Evolutionary conservation across 2,113 vertebrate genomes (phyloP).

Genomic region (Brachirus orientalis): DNA sequence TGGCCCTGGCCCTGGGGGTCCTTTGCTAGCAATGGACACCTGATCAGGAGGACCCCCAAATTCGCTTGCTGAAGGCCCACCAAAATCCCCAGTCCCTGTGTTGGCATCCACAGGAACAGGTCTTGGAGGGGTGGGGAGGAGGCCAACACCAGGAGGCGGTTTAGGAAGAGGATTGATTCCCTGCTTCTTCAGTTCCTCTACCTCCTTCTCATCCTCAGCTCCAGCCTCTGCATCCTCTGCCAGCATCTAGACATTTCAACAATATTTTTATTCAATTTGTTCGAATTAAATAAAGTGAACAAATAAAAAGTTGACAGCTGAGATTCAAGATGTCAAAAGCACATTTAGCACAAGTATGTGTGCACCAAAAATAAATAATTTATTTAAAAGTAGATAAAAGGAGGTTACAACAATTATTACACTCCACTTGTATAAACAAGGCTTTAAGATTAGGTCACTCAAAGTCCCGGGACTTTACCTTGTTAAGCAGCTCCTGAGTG

Average conservation of each 20-base stretch:
- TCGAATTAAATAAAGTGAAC: too few relatives aligned
- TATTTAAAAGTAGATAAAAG: too few relatives aligned
- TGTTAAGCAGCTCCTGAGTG: constrained; percentile 92
- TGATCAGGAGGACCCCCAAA: constrained; percentile 66
- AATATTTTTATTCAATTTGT: neutral
- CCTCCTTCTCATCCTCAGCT: constrained; percentile 95
- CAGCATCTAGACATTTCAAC: constrained; percentile 83
- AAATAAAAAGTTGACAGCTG: too few relatives aligned
- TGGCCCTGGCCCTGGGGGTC: constrained; percentile 58
- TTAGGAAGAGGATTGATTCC: constrained; percentile 92
- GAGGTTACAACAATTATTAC: too few relatives aligned
- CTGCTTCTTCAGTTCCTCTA: constrained; percentile 96
- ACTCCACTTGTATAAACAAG: too few relatives aligned
- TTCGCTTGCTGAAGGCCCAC: constrained; percentile 35
- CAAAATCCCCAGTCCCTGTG: constrained; percentile 77
- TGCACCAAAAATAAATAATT: too few relatives aligned
- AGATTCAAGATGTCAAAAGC: too few relatives aligned
- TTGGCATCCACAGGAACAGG: constrained; percentile 71
- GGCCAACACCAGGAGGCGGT: constrained; percentile 87
- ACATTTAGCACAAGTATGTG: too few relatives aligned
- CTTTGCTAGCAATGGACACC: constrained; percentile 58
- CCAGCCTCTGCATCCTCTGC: constrained; percentile 93
- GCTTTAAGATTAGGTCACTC: too few relatives aligned
- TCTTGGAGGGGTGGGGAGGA: constrained; percentile 87
- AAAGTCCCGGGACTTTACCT: constrained; percentile 79